phyloP scores from a whole-genome alignment of 2,888 invertebrate species.

The Chrysotoxum bicinctum region DNA sequence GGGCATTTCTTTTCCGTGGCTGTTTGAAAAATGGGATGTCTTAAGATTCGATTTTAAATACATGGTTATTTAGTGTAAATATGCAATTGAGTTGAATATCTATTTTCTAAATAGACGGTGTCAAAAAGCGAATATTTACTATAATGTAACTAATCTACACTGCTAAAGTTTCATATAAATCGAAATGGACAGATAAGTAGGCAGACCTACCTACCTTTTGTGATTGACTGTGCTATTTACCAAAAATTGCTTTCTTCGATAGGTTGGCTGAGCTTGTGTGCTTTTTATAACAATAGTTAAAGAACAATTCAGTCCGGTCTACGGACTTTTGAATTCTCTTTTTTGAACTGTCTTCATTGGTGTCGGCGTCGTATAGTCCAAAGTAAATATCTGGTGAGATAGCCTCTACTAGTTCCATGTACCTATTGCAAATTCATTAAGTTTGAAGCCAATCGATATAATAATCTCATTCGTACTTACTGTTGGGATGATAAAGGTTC shows the following conservation, averaged over 20 bases:
- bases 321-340: slow-evolving; percentile 89
- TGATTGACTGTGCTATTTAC: slow-evolving; percentile 76
- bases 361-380: slow-evolving; percentile 88
- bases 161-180: neutral
- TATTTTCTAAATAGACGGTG: too few species aligned
- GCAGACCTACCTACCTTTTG: neutral
- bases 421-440: slow-evolving; percentile 81
- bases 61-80: too few species aligned
- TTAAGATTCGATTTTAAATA: too few species aligned
- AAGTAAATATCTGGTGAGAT: slow-evolving; percentile 92
- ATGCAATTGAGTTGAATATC: too few species aligned
- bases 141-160: too few species aligned
- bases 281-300: slow-evolving; percentile 86
- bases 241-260: slow-evolving; percentile 82
- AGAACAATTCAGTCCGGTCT: slow-evolving; percentile 86
- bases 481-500: slow-evolving; percentile 85
- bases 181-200: neutral
- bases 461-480: slow-evolving; percentile 77
- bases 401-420: slow-evolving; percentile 89
- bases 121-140: too few species aligned
- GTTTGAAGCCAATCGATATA: neutral
- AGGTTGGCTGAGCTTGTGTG: slow-evolving; percentile 84
- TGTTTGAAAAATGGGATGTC: too few species aligned
- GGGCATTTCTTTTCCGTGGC: too few species aligned
- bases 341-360: slow-evolving; percentile 83